Conservation (phyloP, 2,113 vertebrate species). For the Alethe diademata region DNA sequence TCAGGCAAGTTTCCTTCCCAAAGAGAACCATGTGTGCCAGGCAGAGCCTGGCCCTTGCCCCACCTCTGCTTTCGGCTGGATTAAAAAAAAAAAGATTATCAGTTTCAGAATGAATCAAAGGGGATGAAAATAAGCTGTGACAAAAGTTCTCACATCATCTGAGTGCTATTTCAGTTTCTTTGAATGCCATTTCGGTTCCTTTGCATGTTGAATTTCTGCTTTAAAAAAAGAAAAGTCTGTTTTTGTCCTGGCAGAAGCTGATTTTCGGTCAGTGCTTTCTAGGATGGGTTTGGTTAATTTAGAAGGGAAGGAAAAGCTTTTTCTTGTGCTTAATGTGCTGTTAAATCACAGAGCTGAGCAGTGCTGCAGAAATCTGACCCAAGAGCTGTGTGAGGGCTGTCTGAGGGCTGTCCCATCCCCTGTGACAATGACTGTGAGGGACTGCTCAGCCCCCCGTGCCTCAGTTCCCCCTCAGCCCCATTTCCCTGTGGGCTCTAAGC, state of each 20-base stretch:
- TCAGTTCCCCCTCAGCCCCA: neutral
- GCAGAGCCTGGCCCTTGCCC: neutral
- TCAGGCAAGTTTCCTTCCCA: neutral
- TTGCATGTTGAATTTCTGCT: neutral
- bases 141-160: neutral
- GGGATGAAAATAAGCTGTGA: constrained; percentile 35
- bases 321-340: neutral
- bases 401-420: rapidly evolving
- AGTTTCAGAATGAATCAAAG: constrained; percentile 54
- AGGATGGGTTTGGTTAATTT: neutral
- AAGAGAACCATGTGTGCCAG: neutral
- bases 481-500: neutral
- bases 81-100: neutral
- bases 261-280: neutral
- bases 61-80: neutral
- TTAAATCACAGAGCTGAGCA: neutral
- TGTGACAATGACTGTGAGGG: neutral
- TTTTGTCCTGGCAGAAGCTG: neutral
- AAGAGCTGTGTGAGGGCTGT: neutral
- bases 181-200: constrained; percentile 26
- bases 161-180: constrained; percentile 35
- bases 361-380: neutral
- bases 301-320: neutral
- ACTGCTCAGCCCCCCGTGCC: neutral
- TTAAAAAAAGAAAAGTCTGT: neutral